A percentile compares a stretch with the other conserved stretches of the same genome.
phyloP scores from a whole-genome alignment of 2,797 vertebrate genomes.

The Molossus alvarezi region DNA sequence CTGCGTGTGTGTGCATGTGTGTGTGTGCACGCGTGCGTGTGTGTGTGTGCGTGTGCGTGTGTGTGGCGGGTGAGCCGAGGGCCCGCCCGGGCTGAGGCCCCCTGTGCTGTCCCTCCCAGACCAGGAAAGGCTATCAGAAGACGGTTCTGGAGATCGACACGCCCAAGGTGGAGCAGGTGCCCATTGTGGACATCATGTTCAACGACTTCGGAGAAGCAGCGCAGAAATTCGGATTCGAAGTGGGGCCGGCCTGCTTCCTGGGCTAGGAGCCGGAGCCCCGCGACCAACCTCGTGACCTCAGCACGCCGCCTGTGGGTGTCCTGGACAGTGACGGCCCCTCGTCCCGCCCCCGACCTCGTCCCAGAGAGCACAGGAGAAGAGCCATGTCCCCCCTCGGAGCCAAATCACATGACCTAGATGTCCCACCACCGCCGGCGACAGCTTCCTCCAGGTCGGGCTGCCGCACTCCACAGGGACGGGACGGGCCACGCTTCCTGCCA shows the following conservation, averaged over 20 bases:
- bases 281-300: conserved; percentile 98
- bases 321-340: conserved; percentile 90
- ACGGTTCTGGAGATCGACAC: conserved; percentile 98
- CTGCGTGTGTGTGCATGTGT: too few species aligned
- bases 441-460: too few species aligned
- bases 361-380: conserved; percentile 66
- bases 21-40: too few species aligned
- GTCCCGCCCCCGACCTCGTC: conserved; percentile 71
- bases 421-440: conserved; percentile 41
- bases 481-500: rapidly evolving
- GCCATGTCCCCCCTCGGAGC: conserved; percentile 70
- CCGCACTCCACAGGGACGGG: background rate
- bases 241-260: conserved; percentile 99
- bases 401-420: conserved; percentile 91
- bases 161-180: conserved; percentile 98
- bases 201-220: conserved; percentile 97
- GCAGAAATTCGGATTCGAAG: conserved; percentile 99
- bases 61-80: rapidly evolving
- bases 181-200: conserved; percentile 99
- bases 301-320: conserved; percentile 93
- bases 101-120: conserved; percentile 87
- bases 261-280: conserved; percentile 94
- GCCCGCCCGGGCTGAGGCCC: rapidly evolving
- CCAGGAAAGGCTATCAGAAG: conserved; percentile 98
- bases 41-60: too few species aligned